These are phyloP conservation scores for Miichthys miiuy DNA, from an alignment of 2,797 vertebrate genomes.

Conservation along the genomic window DNA sequence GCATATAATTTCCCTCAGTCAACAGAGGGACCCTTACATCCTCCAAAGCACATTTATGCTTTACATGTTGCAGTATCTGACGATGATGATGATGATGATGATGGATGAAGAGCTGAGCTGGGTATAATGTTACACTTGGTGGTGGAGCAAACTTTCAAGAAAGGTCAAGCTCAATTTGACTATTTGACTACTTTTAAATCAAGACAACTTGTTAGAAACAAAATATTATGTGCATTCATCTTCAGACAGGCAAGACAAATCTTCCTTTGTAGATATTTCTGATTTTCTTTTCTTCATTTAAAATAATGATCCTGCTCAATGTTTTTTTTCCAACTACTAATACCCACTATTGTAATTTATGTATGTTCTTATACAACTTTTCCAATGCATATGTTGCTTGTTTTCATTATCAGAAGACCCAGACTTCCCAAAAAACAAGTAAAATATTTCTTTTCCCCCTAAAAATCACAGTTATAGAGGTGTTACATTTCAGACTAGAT, in stretches of 20 bases:
- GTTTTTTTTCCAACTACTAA: neutral
- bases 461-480: neutral
- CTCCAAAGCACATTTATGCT: constrained; percentile 5
- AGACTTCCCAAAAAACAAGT: neutral
- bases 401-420: neutral
- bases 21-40: constrained; percentile 17
- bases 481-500: neutral
- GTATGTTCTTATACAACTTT: neutral
- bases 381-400: neutral
- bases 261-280: neutral
- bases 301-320: too few species aligned
- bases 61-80: constrained; percentile 12
- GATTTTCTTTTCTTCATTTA: neutral
- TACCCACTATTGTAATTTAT: neutral
- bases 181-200: constrained; percentile 11
- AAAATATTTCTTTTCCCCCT: neutral
- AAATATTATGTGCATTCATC: neutral
- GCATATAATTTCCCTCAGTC: constrained; percentile 23
- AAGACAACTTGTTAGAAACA: neutral
- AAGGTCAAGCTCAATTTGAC: neutral
- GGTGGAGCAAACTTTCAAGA: constrained; percentile 1
- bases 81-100: constrained; percentile 20
- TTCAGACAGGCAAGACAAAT: neutral
- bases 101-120: constrained; percentile 16
- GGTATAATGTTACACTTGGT: neutral